Evolutionary conservation across 2,113 vertebrate genomes (phyloP), one percentile per base, ranked within the genome.

Genomic region (Oreotrochilus melanogaster): DNA sequence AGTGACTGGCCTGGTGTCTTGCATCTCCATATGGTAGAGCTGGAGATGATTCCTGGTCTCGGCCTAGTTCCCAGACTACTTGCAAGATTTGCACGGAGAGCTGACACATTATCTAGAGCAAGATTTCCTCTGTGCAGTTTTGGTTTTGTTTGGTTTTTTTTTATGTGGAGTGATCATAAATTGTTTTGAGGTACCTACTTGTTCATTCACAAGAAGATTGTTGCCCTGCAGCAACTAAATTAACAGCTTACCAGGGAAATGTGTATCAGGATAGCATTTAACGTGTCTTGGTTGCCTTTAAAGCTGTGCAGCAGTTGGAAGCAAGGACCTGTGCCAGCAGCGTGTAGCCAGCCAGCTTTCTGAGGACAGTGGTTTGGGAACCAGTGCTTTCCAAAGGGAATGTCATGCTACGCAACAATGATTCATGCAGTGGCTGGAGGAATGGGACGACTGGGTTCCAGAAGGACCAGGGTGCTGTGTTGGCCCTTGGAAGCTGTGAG

Each of bases 341-440:
- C 37, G 0, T 28, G 71, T 3, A 71, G 78, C 43, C 80, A 72
- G 95, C 39, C 88, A 95, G 91, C 85, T 81, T 30, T 64, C 43
- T 86, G 84, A 65, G 95, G 81, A 56, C 2, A 7, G 73, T 54
- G 95, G 72, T 81, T 95, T 88, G 93, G 86, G 94, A 95, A 86
- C 15, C 81, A 17, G 28, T 1, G 58, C 89, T 75, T 61, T 33
- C 27, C 71, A 66, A 60, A 88, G 88, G 75, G 74, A 71, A 88
- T 23, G 78, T 89, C 86, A 7, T 7, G 60, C 95, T 70, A 51
- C 33, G 18, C 70, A 17, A 22, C 10, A 60, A 22, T 96, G 83
- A 96, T 92, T 95, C 85, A 91, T 8, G 4, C 64, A 42, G 91
- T 19, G 42, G 81, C 90, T 51, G 71, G 78, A 79, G 70, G 42